phyloP scores from a whole-genome alignment of 2,797 vertebrate species.

The Lophius americanus region DNA sequence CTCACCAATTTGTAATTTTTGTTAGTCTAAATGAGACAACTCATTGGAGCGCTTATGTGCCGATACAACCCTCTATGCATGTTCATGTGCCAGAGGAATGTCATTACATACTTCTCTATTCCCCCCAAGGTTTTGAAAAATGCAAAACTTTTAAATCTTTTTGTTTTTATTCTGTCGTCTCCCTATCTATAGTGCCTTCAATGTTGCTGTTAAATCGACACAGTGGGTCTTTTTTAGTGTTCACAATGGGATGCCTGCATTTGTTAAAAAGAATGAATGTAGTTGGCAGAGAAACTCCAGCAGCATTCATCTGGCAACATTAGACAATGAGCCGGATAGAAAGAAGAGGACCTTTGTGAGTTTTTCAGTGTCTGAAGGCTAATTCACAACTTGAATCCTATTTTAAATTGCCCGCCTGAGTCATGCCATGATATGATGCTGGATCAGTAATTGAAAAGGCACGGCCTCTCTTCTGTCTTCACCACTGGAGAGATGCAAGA shows the following conservation, averaged over 20 bases:
- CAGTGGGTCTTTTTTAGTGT: constrained; percentile 15
- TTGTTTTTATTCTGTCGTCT: constrained; percentile 18
- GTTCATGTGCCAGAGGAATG: constrained; percentile 21
- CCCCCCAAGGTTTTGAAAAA: constrained; percentile 47
- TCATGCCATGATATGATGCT: neutral
- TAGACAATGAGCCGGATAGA: constrained; percentile 4
- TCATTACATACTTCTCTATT: constrained; percentile 13
- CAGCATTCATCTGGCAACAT: constrained; percentile 37
- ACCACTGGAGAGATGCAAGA: constrained; percentile 1
- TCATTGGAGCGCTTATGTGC: constrained; percentile 25
- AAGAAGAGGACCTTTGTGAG: constrained; percentile 16
- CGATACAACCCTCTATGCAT: neutral
- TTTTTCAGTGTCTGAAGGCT: constrained; percentile 16
- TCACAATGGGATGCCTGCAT: constrained; percentile 29
- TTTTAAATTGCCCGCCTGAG: neutral
- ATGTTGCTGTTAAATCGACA: constrained; percentile 38
- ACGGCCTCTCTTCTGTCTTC: constrained; percentile 3
- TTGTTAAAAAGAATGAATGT: constrained; percentile 23
- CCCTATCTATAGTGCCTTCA: constrained; percentile 1
- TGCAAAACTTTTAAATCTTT: constrained; percentile 41
- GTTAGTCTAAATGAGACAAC: constrained; percentile 39
- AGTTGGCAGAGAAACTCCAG: constrained; percentile 41
- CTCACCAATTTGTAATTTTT: constrained; percentile 87
- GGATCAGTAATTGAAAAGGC: neutral
- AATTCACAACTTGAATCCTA: constrained; percentile 28